Evolutionary conservation across 1,140 invertebrate species (phyloP).

Genomic region (Calephelis nemesis): DNA sequence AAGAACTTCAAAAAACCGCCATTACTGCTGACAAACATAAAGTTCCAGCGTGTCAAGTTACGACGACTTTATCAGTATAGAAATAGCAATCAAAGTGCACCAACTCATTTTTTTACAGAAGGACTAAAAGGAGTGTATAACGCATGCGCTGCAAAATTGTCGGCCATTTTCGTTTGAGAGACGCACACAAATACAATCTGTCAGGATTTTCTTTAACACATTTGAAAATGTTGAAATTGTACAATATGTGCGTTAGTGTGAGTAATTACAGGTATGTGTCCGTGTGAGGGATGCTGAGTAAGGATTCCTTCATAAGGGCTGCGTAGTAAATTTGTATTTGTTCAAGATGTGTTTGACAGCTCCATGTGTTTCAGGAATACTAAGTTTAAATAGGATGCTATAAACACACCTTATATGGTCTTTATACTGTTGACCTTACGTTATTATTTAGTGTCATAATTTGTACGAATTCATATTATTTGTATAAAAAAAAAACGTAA

Average conservation of each 20-base stretch:
- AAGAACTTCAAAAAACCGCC: slow-evolving; percentile 17
- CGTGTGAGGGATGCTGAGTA: slow-evolving; percentile 38
- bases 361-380: slow-evolving; percentile 9
- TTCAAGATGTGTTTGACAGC: slow-evolving; percentile 18
- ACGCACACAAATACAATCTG: slow-evolving; percentile 22
- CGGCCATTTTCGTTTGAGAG: slow-evolving; percentile 22
- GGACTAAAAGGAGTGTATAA: not conserved
- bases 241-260: slow-evolving; percentile 27
- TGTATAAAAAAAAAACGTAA: no score
- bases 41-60: not conserved
- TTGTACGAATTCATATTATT: no score
- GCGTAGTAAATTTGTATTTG: slow-evolving; percentile 27
- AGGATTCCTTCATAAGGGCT: slow-evolving; percentile 28
- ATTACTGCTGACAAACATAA: not conserved
- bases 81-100: not conserved
- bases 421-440: no score
- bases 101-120: not conserved
- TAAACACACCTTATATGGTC: no score
- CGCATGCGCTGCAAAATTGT: slow-evolving; percentile 13
- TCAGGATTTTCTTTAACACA: slow-evolving; percentile 25
- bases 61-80: not conserved
- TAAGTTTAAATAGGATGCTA: not conserved
- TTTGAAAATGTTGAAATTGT: slow-evolving; percentile 31
- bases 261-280: slow-evolving; percentile 16
- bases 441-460: no score